These are phyloP conservation scores for Lepidocyrtoides sp. DNA, from an alignment of 2,888 invertebrate species.

Conservation along the genomic window DNA sequence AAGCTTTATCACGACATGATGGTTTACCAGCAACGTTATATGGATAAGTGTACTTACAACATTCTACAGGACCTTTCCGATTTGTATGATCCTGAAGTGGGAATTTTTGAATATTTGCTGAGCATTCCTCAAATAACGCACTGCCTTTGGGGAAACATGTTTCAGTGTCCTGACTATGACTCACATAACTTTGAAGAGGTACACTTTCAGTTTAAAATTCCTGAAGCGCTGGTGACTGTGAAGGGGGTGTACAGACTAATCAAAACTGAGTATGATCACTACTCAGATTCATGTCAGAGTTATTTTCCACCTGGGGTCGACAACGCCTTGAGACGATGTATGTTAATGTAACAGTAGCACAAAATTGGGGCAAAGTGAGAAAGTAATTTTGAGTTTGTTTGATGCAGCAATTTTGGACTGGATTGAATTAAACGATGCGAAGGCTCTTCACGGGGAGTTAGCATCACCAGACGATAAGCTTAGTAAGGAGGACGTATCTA, in stretches of 20 bases:
- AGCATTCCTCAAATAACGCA: slow-evolving; percentile 82
- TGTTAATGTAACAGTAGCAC: too few species aligned
- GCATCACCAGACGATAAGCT: slow-evolving; percentile 60
- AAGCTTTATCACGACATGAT: slow-evolving; percentile 84
- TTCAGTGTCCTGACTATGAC: slow-evolving; percentile 81
- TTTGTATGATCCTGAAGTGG: slow-evolving; percentile 83
- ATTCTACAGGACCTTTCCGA: slow-evolving; percentile 80
- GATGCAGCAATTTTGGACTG: slow-evolving; percentile 81
- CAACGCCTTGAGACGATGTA: slow-evolving; percentile 85
- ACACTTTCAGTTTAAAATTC: slow-evolving; percentile 83
- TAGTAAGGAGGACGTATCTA: slow-evolving; percentile 22
- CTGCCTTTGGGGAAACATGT: slow-evolving; percentile 84
- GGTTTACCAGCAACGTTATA: slow-evolving; percentile 76
- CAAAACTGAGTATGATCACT: slow-evolving; percentile 88
- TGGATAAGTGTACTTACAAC: slow-evolving; percentile 82
- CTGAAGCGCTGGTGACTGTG: slow-evolving; percentile 79
- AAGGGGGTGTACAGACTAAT: slow-evolving; percentile 81
- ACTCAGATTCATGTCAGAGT: slow-evolving; percentile 88
- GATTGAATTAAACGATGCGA: slow-evolving; percentile 73
- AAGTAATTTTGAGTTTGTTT: neutral
- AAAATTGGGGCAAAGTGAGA: neutral
- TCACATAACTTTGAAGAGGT: slow-evolving; percentile 82
- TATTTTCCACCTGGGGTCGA: slow-evolving; percentile 86
- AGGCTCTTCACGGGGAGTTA: slow-evolving; percentile 57
- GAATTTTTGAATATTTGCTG: slow-evolving; percentile 81